Percentiles rank a stretch among this genome's conserved stretches.
These are phyloP conservation scores for Geodia barretti DNA, from an alignment of 37 sponge, comb jelly and placozoan genomes.

Conservation along the genomic window DNA sequence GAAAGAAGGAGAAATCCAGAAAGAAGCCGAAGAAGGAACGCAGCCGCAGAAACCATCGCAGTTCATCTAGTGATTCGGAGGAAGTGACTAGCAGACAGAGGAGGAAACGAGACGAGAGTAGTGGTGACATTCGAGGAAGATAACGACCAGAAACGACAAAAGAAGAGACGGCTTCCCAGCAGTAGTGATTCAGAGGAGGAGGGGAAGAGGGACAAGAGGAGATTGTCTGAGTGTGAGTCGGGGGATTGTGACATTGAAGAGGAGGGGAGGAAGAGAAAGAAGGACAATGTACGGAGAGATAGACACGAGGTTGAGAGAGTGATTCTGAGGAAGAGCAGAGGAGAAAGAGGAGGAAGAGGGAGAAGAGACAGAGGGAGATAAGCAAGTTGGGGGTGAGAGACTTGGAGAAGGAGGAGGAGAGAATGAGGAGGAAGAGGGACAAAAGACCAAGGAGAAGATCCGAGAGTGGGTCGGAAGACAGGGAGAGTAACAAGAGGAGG, in stretches of 20 bases:
- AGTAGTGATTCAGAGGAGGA: neutral
- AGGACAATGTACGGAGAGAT: neutral
- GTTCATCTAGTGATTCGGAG: neutral
- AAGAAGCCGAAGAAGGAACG: neutral
- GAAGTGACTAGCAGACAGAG: neutral
- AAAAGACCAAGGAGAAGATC: neutral
- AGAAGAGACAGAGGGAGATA: neutral
- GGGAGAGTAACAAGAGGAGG: neutral
- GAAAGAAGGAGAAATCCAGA: neutral
- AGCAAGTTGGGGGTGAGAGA: neutral
- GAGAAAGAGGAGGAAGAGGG: constrained; percentile 2
- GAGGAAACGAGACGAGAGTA: neutral
- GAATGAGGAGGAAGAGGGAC: neutral
- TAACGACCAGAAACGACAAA: no score
- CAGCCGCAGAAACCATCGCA: neutral
- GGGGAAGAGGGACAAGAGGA: neutral
- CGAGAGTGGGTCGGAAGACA: neutral
- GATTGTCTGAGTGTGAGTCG: neutral
- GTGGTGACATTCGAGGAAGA: no score
- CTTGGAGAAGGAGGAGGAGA: neutral
- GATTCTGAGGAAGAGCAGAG: constrained; percentile 20
- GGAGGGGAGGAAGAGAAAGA: neutral
- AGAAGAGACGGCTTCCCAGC: no score
- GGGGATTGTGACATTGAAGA: neutral
- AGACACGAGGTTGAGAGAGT: neutral